phyloP scores from a whole-genome alignment of 2,113 vertebrate species.

The Amazona vittata region DNA sequence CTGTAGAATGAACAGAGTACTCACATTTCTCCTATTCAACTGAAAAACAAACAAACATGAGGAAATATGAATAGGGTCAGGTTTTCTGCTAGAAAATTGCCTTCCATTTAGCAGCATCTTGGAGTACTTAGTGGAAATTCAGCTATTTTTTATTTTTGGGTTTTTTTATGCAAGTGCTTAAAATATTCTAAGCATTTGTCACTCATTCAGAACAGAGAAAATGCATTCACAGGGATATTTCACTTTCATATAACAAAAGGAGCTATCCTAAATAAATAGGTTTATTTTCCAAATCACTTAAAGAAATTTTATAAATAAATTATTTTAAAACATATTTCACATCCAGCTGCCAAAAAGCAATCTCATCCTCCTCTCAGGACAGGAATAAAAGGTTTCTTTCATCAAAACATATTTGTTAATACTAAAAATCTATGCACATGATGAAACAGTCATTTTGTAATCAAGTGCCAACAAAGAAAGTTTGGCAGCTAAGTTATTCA shows the following conservation, averaged over 20 bases:
- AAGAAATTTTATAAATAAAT: not conserved
- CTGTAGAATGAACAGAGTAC: not conserved
- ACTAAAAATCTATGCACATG: not conserved
- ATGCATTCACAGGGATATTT: not conserved
- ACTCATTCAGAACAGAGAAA: not conserved
- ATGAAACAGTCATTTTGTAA: not conserved
- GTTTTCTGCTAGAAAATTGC: not conserved
- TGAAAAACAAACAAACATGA: not conserved
- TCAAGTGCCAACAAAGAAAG: not conserved
- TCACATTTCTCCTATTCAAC: not conserved
- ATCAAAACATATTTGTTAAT: not conserved
- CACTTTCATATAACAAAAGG: not conserved
- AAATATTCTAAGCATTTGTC: not conserved
- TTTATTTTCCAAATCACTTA: not conserved
- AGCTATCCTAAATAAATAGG: not conserved
- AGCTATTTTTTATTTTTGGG: not conserved
- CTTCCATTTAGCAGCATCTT: not conserved
- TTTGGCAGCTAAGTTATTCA: not conserved
- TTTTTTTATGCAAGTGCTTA: not conserved
- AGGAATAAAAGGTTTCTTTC: not conserved
- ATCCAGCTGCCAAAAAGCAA: not conserved
- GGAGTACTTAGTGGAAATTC: not conserved
- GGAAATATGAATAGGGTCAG: not conserved
- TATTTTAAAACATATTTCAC: not conserved
- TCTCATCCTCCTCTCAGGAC: not conserved